phyloP scores from a whole-genome alignment of 2,113 vertebrate genomes.

The Geothlypis trichas region DNA sequence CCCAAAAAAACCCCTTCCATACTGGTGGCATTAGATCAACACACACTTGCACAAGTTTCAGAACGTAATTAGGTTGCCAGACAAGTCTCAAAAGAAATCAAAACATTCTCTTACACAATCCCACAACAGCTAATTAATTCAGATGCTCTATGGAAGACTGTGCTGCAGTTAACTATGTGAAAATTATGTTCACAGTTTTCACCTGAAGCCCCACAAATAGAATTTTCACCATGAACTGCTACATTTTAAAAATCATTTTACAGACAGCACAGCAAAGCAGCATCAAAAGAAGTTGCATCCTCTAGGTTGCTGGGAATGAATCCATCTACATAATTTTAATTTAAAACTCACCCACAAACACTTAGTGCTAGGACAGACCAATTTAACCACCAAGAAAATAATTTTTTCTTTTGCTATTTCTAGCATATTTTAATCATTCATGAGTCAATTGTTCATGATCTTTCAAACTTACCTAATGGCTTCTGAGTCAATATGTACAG shows the following conservation, averaged over 20 bases:
- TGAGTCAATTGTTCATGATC: background rate
- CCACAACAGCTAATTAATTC: constrained; percentile 21
- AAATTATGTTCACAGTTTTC: background rate
- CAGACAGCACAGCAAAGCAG: background rate
- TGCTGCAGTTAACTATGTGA: background rate
- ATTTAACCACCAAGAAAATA: background rate
- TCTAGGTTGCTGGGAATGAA: background rate
- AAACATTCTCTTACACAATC: constrained; percentile 25
- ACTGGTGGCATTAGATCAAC: background rate
- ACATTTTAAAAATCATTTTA: background rate
- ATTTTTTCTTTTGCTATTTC: background rate
- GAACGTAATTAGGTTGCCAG: constrained; percentile 21
- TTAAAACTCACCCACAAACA: background rate
- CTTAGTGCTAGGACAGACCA: background rate
- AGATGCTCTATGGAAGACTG: background rate
- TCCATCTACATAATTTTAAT: background rate
- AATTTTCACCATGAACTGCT: background rate
- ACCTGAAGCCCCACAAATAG: background rate
- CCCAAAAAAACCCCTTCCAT: background rate
- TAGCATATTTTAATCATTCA: background rate
- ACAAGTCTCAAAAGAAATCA: constrained; percentile 33
- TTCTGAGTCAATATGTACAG: constrained; percentile 98
- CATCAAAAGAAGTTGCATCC: background rate
- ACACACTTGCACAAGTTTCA: background rate
- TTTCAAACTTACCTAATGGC: constrained; percentile 89